Conservation (phyloP, 2,797 vertebrate species). For the Phoeniculus purpureus region DNA sequence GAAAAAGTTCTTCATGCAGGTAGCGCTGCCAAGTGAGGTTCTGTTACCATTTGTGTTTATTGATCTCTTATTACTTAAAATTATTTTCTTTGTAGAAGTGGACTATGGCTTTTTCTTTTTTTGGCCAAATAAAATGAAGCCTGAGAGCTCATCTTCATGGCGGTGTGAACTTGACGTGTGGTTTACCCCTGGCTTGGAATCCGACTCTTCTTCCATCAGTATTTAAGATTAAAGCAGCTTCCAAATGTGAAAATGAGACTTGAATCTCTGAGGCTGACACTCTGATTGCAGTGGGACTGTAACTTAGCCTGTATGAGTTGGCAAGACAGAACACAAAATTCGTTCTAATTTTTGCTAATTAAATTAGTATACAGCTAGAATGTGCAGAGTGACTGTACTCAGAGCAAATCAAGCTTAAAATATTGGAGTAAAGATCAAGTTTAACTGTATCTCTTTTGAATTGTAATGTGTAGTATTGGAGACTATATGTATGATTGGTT, state of each 20-base stretch:
- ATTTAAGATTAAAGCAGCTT: not conserved
- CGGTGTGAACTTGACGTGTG: not conserved
- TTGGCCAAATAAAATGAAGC: not conserved
- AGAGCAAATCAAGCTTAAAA: not conserved
- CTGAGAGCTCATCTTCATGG: constrained; percentile 29
- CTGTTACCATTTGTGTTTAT: constrained; percentile 32
- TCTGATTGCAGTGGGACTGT: not conserved
- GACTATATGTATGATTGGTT: not conserved
- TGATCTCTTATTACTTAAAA: not conserved
- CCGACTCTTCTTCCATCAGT: not conserved
- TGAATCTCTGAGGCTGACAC: not conserved
- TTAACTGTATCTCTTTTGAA: not conserved
- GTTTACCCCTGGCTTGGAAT: not conserved
- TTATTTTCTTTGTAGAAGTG: constrained; percentile 22
- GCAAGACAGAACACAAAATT: not conserved
- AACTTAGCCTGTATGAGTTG: not conserved
- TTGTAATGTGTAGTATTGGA: not conserved
- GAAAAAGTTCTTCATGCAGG: constrained; percentile 1
- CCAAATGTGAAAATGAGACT: not conserved
- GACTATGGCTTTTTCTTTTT: not conserved
- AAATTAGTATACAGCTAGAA: not conserved
- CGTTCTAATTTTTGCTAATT: not conserved
- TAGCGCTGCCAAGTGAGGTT: constrained; percentile 6
- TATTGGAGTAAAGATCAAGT: not conserved
- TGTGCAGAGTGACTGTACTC: not conserved